phyloP scores from a whole-genome alignment of 2,888 invertebrate genomes.

The Drosophila neonasuta region DNA sequence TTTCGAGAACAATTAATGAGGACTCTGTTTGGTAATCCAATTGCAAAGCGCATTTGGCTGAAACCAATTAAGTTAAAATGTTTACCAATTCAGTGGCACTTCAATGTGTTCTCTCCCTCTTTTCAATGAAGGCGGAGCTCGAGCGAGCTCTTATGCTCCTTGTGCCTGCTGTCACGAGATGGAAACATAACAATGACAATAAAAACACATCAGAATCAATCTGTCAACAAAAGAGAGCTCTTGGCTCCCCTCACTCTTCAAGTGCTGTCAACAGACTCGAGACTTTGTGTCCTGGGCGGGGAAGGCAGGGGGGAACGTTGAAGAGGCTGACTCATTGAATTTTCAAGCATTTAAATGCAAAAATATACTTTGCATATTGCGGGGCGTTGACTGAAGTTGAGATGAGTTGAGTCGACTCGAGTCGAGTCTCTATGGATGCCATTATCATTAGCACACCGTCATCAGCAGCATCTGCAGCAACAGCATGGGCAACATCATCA shows the following conservation, averaged over 20 bases:
- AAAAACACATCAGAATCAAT: conserved; percentile 76
- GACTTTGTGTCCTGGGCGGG: neutral
- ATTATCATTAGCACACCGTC: conserved; percentile 66
- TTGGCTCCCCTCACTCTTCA: conserved; percentile 16
- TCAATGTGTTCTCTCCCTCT: conserved; percentile 19
- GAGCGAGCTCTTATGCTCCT: neutral
- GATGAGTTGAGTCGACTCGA: conserved; percentile 4
- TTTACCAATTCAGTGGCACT: conserved; percentile 56
- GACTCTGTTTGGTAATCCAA: conserved; percentile 18
- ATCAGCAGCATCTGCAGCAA: conserved; percentile 27
- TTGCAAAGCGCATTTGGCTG: conserved; percentile 42
- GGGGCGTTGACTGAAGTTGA: conserved; percentile 7
- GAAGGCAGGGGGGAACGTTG: neutral
- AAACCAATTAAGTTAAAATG: conserved; percentile 73
- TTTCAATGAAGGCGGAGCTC: conserved; percentile 11
- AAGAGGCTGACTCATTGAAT: conserved; percentile 46
- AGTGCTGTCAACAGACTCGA: conserved; percentile 52
- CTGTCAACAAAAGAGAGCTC: conserved; percentile 65
- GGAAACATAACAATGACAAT: conserved; percentile 69
- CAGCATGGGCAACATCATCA: conserved; percentile 19
- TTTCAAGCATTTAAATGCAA: conserved; percentile 69
- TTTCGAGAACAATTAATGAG: conserved; percentile 33
- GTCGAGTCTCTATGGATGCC: conserved; percentile 35
- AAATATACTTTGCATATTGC: conserved; percentile 43
- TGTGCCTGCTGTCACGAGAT: conserved; percentile 15